Evolutionary conservation across 2,113 vertebrate species (phyloP).

Genomic region (Addax nasomaculatus): DNA sequence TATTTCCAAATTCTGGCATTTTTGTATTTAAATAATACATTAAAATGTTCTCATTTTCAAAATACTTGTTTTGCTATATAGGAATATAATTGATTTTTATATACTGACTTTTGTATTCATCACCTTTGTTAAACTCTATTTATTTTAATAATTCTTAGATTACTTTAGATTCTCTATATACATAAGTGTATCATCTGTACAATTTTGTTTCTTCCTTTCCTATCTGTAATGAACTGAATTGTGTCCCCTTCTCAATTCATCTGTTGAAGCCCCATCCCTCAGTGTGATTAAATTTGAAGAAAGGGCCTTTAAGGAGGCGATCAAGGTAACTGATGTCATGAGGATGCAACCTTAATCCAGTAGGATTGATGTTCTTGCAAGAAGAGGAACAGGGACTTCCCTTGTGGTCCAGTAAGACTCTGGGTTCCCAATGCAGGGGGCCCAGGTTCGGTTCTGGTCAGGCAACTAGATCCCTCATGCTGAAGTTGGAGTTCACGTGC

Average conservation of each 20-base stretch:
- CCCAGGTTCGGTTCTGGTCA: background rate
- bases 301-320: background rate
- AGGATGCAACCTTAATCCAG: background rate
- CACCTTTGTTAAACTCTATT: background rate
- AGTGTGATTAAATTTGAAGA: background rate
- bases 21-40: background rate
- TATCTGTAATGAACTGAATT: background rate
- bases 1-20: background rate
- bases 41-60: background rate
- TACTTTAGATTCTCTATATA: background rate
- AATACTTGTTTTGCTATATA: background rate
- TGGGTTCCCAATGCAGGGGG: background rate
- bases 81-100: background rate
- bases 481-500: background rate
- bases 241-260: background rate
- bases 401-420: background rate
- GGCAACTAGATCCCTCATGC: background rate
- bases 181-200: background rate
- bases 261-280: background rate
- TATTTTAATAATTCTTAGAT: background rate
- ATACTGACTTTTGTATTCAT: background rate
- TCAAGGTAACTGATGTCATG: background rate
- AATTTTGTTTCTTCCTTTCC: background rate
- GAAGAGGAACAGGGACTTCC: too few species aligned
- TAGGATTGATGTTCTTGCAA: background rate